Evolutionary conservation across 2,888 invertebrate genomes (phyloP), one percentile per base, ranked within the genome.

Genomic region (Balanococcus diminutus): DNA sequence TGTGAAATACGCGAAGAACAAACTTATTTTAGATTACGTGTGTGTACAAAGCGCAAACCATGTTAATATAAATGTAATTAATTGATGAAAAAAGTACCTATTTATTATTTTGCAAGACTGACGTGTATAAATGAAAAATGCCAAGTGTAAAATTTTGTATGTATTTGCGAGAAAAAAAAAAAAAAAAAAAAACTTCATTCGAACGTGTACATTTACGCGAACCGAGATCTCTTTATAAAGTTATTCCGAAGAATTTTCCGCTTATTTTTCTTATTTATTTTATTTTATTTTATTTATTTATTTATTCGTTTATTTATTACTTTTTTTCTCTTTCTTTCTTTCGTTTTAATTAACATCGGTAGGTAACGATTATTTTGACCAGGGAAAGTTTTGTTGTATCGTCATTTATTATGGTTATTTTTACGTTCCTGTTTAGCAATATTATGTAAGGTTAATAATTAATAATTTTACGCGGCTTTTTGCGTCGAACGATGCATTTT

Each of bases 101-200:
- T 75, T 75, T 46, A 79, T 31, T 75, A 42, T 85, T 36, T 72
- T 72, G 84, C 85, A 85, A 85, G 85, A 85, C 85, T 85, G 85
- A 85, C 75, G 79, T 85, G 85, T 85, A 85, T 85, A 85, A 79
- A 85, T 25, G 42, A 85, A 84, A 82, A 39, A 67, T 67, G 67
- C 31, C 61, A 61, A 84, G 72, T 46, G 85, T 61, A 67, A 79
- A 79, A 79, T 36, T 79, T 79, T 79, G 75, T 79, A 79, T 36
- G 31, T 79, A 79, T 79, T 79, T 79, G 31, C n/a, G 36, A 79
- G 36, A 67, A 67, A 67, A 61, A 61, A 56, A 56, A 67, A 67
- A 67, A 61, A 61, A 56, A 56, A 61, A 22, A 61, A 8, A 28
- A 11, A 31, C 16, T 72, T 72, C 31, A 72, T 72, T 72, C 72